Evolutionary conservation across 2,888 invertebrate genomes (phyloP).

Genomic region (Parapristionchus giblindavisi): DNA sequence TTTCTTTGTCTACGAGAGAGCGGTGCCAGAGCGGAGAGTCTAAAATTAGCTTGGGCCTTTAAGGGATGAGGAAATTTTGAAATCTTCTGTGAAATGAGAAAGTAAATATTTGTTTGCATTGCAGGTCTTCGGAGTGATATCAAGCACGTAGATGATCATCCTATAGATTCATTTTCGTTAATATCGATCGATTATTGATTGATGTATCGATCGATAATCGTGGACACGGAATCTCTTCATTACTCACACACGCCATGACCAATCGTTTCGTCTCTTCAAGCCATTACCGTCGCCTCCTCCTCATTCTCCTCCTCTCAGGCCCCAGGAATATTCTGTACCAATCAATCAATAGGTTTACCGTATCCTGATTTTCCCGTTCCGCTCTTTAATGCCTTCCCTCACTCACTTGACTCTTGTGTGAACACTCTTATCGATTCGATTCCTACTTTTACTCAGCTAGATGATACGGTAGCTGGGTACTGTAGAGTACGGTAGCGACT

Average conservation of each 20-base stretch:
- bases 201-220: conserved; percentile 13
- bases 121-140: conserved; percentile 29
- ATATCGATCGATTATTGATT: conserved; percentile 17
- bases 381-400: not conserved
- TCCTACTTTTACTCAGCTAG: conserved; percentile 2
- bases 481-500: too few relatives aligned
- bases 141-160: conserved; percentile 23
- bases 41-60: not conserved
- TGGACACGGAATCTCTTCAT: conserved; percentile 1
- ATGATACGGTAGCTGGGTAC: not conserved
- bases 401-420: not conserved
- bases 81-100: not conserved
- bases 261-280: too few relatives aligned
- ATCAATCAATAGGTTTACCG: not conserved
- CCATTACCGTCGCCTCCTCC: not conserved
- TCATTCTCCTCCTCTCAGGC: not conserved
- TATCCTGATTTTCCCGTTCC: not conserved
- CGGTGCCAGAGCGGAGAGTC: not conserved
- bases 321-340: conserved; percentile 10
- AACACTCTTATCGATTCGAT: not conserved
- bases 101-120: not conserved
- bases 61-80: not conserved
- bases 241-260: not conserved
- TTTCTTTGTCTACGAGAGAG: not conserved
- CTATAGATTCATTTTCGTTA: not conserved